phyloP scores from a whole-genome alignment of 2,888 invertebrate genomes.

The Thalpophila matura region DNA sequence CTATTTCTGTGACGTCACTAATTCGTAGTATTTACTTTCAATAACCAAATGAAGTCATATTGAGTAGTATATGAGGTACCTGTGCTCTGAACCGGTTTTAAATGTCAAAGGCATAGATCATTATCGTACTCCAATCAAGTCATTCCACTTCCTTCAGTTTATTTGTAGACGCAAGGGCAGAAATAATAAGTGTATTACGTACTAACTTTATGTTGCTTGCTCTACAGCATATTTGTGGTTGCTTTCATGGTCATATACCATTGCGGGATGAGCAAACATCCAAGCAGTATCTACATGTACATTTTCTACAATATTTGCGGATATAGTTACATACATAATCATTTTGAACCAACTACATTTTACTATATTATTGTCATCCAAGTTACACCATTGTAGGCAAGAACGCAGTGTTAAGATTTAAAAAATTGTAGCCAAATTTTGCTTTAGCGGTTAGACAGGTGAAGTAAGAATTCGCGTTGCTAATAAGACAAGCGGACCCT shows the following conservation, averaged over 20 bases:
- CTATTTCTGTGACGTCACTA: conserved; percentile 29
- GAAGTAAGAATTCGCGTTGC: background rate
- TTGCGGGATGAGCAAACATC: background rate
- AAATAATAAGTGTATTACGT: conserved; percentile 28
- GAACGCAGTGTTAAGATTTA: no score
- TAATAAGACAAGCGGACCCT: background rate
- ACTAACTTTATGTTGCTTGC: background rate
- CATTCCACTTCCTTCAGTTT: conserved; percentile 40
- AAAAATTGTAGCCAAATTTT: background rate
- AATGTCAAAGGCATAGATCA: conserved; percentile 52
- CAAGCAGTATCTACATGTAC: background rate
- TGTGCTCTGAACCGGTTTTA: conserved; percentile 49
- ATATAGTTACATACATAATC: background rate
- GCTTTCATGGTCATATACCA: background rate
- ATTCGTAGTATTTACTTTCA: conserved; percentile 30
- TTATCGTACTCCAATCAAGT: conserved; percentile 42
- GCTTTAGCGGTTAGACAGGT: background rate
- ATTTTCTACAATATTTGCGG: background rate
- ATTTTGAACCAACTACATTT: no score
- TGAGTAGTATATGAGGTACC: no score
- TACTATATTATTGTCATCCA: no score
- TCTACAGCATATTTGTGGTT: conserved; percentile 4
- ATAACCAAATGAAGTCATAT: conserved; percentile 39
- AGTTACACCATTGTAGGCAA: no score
- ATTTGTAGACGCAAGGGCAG: conserved; percentile 47